Conservation (phyloP, 1,140 invertebrate species). For the Zaprionus nigranus region DNA sequence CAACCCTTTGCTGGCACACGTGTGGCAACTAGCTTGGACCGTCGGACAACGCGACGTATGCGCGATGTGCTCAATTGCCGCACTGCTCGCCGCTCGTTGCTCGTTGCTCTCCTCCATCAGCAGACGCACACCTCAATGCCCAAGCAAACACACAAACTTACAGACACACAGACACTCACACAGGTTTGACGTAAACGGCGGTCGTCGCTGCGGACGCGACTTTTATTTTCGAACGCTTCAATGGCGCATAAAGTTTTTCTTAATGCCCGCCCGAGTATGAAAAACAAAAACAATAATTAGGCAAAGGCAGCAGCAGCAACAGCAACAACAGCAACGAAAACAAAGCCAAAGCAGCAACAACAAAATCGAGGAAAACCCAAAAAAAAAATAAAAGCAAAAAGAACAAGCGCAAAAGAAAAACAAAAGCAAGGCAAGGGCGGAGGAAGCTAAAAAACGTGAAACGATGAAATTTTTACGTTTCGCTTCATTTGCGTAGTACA, state of each 20-base stretch:
- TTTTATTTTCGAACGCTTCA: conserved; percentile 83
- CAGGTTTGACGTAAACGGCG: conserved; percentile 64
- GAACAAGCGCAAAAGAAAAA: conserved; percentile 22
- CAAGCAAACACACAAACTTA: conserved; percentile 46
- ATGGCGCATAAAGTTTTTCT: conserved; percentile 82
- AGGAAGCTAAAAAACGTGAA: conserved; percentile 41
- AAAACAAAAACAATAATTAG: conserved; percentile 81
- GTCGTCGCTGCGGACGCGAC: conserved; percentile 59
- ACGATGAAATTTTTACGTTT: conserved; percentile 60
- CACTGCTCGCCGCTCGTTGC: conserved; percentile 30
- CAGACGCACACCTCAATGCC: conserved; percentile 39
- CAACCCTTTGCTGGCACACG: conserved; percentile 44
- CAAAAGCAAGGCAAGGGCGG: conserved; percentile 31
- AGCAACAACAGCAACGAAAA: conserved; percentile 16
- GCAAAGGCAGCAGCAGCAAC: conserved; percentile 34
- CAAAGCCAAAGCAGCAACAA: conserved; percentile 33
- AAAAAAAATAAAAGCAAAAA: conserved; percentile 18
- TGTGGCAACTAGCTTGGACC: not conserved
- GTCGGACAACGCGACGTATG: conserved; percentile 58
- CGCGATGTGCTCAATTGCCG: conserved; percentile 71
- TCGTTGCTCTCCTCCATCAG: conserved; percentile 36
- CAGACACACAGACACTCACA: conserved; percentile 25
- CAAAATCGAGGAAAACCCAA: conserved; percentile 17
- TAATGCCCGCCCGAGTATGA: conserved; percentile 80
- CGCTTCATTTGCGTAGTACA: conserved; percentile 72